A percentile compares a stretch with the other conserved stretches of the same genome.
These are phyloP conservation scores for Tenodera sinensis DNA, from an alignment of 2,888 invertebrate species.

Conservation along the genomic window DNA sequence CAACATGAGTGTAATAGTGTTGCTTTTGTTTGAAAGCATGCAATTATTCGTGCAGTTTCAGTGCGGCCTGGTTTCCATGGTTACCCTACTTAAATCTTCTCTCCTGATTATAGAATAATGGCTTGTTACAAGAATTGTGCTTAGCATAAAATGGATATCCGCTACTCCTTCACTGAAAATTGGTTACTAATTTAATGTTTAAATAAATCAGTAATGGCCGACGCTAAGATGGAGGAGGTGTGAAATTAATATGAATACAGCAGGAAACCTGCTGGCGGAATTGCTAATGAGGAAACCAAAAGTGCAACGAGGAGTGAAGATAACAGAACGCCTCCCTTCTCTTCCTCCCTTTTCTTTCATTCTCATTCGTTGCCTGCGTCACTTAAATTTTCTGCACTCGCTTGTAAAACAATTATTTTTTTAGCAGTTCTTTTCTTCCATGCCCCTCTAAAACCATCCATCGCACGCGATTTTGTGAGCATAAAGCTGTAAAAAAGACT, in stretches of 20 bases:
- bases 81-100: too few species aligned
- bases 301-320: slow-evolving; percentile 12
- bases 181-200: not conserved
- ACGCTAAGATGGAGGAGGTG: not conserved
- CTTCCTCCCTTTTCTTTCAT: not conserved
- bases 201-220: not conserved
- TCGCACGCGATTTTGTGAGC: not conserved
- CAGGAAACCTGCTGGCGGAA: not conserved
- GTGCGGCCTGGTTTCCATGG: too few species aligned
- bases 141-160: too few species aligned
- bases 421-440: not conserved
- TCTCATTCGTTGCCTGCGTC: not conserved
- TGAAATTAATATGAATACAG: not conserved
- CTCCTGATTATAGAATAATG: too few species aligned
- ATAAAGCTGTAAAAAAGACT: not conserved
- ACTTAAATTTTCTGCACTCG: not conserved
- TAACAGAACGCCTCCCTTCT: not conserved
- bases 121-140: too few species aligned
- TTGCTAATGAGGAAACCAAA: not conserved
- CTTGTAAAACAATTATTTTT: slow-evolving; percentile 11
- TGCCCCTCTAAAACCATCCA: not conserved
- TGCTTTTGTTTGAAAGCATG: too few species aligned
- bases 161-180: too few species aligned
- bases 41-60: too few species aligned
- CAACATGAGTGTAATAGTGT: too few species aligned